phyloP scores from a whole-genome alignment of 1,140 invertebrate genomes.

The Drosophila subobscura region DNA sequence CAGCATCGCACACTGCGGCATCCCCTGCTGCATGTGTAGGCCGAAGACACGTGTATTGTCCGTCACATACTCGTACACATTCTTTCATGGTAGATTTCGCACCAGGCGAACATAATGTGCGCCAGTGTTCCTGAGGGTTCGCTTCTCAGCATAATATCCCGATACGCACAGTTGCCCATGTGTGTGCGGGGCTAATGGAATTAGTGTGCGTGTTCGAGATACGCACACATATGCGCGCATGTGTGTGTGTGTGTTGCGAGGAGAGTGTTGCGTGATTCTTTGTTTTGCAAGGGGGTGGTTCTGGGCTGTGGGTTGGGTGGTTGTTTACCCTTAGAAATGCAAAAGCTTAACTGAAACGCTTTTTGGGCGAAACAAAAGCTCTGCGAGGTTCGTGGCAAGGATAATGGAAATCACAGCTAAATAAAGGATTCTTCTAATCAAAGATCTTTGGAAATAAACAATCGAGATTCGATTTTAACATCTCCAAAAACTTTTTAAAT shows the following conservation, averaged over 20 bases:
- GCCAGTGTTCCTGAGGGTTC: background rate
- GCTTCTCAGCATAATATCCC: constrained; percentile 40
- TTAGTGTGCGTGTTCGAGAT: constrained; percentile 35
- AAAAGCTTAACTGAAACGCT: constrained; percentile 3
- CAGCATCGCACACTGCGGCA: constrained; percentile 50
- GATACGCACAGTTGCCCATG: constrained; percentile 34
- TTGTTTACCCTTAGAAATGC: background rate
- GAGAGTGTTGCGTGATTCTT: constrained; percentile 2
- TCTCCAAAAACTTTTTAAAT: no score
- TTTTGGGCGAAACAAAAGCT: constrained; percentile 30
- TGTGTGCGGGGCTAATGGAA: constrained; percentile 41
- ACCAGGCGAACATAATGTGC: constrained; percentile 64
- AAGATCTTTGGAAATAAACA: no score
- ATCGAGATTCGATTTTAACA: no score
- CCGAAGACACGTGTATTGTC: constrained; percentile 48
- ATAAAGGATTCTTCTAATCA: background rate
- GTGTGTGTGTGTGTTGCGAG: background rate
- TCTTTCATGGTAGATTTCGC: constrained; percentile 79
- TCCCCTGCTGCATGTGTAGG: constrained; percentile 26
- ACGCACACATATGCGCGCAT: constrained; percentile 7
- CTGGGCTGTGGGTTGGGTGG: constrained; percentile 1
- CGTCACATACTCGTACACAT: constrained; percentile 79
- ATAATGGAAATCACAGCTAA: background rate
- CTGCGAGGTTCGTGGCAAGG: constrained; percentile 15
- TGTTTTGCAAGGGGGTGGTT: background rate